These are phyloP conservation scores for Ceramica pisi DNA, from an alignment of 2,888 invertebrate species.

Conservation along the genomic window DNA sequence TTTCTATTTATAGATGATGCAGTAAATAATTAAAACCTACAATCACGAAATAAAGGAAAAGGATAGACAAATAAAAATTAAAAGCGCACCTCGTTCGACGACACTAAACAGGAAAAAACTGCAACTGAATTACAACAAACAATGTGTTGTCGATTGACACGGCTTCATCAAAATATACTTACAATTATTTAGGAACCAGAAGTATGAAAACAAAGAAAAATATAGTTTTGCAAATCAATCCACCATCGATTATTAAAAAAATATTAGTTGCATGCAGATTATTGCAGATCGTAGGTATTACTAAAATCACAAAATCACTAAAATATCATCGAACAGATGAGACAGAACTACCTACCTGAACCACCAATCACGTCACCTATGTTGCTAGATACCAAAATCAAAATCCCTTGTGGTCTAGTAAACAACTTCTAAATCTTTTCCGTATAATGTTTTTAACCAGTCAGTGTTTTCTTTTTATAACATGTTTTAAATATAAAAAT, in stretches of 20 bases:
- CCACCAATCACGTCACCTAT: slow-evolving; percentile 44
- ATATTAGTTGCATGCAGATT: slow-evolving; percentile 50
- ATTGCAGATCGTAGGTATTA: slow-evolving; percentile 45
- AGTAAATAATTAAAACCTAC: slow-evolving; percentile 28
- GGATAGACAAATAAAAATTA: slow-evolving; percentile 38
- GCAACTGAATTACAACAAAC: slow-evolving; percentile 48
- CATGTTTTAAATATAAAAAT: not conserved
- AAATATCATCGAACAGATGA: slow-evolving; percentile 53
- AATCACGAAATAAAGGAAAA: slow-evolving; percentile 39
- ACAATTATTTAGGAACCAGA: slow-evolving; percentile 65
- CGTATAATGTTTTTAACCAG: not conserved
- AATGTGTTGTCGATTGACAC: slow-evolving; percentile 22
- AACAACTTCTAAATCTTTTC: not conserved
- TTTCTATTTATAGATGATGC: slow-evolving; percentile 19
- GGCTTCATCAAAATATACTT: slow-evolving; percentile 62
- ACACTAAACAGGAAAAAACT: slow-evolving; percentile 52
- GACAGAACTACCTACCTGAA: slow-evolving; percentile 32
- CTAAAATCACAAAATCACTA: slow-evolving; percentile 27
- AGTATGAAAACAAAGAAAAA: slow-evolving; percentile 65
- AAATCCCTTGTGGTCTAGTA: slow-evolving; percentile 1
- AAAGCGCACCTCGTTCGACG: slow-evolving; percentile 51
- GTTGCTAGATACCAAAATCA: slow-evolving; percentile 31
- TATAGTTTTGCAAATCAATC: slow-evolving; percentile 69
- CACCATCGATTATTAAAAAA: slow-evolving; percentile 72
- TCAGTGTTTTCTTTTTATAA: too few species aligned